These are phyloP conservation scores for Leptarthrus brevirostris DNA, from an alignment of 2,888 invertebrate genomes.

Conservation along the genomic window DNA sequence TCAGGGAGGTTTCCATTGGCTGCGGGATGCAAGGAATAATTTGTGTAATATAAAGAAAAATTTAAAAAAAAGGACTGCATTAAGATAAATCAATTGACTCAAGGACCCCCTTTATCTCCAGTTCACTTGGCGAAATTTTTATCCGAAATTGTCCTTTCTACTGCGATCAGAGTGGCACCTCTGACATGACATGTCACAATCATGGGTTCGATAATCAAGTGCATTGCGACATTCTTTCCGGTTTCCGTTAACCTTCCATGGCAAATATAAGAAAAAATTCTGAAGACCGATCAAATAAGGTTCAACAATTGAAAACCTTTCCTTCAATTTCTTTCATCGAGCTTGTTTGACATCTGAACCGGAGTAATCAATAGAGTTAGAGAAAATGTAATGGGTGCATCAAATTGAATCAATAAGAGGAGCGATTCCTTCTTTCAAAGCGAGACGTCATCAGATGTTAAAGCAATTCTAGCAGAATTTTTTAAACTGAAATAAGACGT, in stretches of 20 bases:
- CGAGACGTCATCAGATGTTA: background rate
- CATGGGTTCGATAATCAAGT: background rate
- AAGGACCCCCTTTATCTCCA: background rate
- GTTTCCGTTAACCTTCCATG: no score
- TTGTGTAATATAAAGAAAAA: conserved; percentile 19
- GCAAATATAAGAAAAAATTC: no score
- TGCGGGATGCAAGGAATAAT: conserved; percentile 11
- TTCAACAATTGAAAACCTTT: conserved; percentile 1
- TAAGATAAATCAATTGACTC: background rate
- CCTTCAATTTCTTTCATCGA: conserved; percentile 30
- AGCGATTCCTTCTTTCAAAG: background rate
- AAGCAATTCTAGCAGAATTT: no score
- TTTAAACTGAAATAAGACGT: no score
- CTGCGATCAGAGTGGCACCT: background rate
- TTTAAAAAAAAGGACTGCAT: conserved; percentile 8
- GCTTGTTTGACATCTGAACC: conserved; percentile 9
- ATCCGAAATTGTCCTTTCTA: background rate
- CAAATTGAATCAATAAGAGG: conserved; percentile 8
- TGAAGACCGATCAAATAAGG: no score
- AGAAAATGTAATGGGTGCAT: conserved; percentile 4
- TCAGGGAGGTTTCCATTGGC: no score
- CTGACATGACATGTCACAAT: background rate
- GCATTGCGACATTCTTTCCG: background rate
- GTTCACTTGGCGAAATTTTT: background rate
- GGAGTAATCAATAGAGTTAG: background rate